A percentile compares a stretch with the other conserved stretches of the same genome.
Conservation (phyloP, 2,888 invertebrate genomes). For the Noctua janthe region DNA sequence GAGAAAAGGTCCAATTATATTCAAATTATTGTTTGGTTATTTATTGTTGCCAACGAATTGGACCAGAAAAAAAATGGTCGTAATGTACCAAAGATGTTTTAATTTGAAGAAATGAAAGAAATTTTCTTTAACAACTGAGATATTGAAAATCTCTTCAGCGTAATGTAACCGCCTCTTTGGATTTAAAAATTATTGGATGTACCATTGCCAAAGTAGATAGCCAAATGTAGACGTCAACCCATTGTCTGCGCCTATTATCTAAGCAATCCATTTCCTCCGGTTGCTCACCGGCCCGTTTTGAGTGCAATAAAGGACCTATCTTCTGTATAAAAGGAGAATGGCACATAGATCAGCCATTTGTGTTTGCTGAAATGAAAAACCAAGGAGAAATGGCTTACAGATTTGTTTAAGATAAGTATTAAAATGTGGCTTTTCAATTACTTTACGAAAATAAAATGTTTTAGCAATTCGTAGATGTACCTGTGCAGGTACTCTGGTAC, state of each 20-base stretch:
- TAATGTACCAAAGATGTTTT: background rate
- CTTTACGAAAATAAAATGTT: background rate
- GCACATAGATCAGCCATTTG: slow-evolving; percentile 40
- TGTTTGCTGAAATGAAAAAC: slow-evolving; percentile 47
- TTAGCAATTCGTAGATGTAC: background rate
- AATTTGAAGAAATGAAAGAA: slow-evolving; percentile 2
- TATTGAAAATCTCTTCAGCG: slow-evolving; percentile 13
- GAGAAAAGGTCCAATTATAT: background rate
- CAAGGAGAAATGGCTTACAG: slow-evolving; percentile 22
- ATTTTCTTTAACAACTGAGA: background rate
- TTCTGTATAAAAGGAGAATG: slow-evolving; percentile 46
- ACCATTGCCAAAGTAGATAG: slow-evolving; percentile 15
- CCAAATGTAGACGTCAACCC: slow-evolving; percentile 30
- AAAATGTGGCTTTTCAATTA: slow-evolving; percentile 30
- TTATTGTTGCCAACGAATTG: background rate
- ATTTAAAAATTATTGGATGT: slow-evolving; percentile 21
- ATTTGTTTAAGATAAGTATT: slow-evolving; percentile 29
- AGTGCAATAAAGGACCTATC: slow-evolving; percentile 37
- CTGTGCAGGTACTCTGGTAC: background rate
- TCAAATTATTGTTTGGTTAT: background rate
- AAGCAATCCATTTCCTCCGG: slow-evolving; percentile 38
- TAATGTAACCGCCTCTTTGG: slow-evolving; percentile 2
- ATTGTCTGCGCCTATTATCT: slow-evolving; percentile 49
- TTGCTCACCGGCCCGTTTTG: slow-evolving; percentile 33
- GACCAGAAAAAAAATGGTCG: background rate